Evolutionary conservation across 2,888 invertebrate species (phyloP), one percentile per base, ranked within the genome.

Genomic region (Leucophora obtusa): DNA sequence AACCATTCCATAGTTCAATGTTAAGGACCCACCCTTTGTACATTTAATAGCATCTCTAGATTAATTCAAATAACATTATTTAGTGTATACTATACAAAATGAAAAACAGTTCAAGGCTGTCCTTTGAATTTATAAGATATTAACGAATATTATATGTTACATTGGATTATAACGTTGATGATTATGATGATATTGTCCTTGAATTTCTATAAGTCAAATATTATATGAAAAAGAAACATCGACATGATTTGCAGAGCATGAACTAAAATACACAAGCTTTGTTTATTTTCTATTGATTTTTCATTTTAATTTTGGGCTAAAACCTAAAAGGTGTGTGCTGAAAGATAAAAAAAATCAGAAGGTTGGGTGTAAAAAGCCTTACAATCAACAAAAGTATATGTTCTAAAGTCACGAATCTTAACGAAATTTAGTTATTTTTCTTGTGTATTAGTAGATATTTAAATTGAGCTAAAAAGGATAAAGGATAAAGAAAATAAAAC

Each of bases 241-340:
- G n/a, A 58, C 54, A 69, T 47, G 53, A 53, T 63, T 53, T 68
- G 33, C n/a, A 43, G 53, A 68, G 38, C 1, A 4, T 38, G 1
- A 11, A 14, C 38, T 38, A 28, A 28, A 28, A 7, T 28, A 38
- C 11, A 38, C 14, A 63, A 62, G 28, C 51, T 53, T 62, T 62
- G 35, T 63, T 63, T 63, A 14, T 24, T 63, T 53, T 63, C 17
- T 63, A 63, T 63, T 63, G 63, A 63, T 63, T 63, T 51, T 11
- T 63, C 43, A 10, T 7, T 62, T 62, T 15, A 51, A 11, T 35
- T 15, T 51, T 63, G 35, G 21, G 33, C 47, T 14, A 62, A 43
- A 58, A 35, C 38, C 14, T 38, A 38, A 38, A 38, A 38, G 14
- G 38, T 28, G 38, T 38, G 38, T 38, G 11, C 11, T 11, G 11